Base-by-base conservation (phyloP, 2,888 invertebrate species). In the Sussaba pulchella region DNA sequence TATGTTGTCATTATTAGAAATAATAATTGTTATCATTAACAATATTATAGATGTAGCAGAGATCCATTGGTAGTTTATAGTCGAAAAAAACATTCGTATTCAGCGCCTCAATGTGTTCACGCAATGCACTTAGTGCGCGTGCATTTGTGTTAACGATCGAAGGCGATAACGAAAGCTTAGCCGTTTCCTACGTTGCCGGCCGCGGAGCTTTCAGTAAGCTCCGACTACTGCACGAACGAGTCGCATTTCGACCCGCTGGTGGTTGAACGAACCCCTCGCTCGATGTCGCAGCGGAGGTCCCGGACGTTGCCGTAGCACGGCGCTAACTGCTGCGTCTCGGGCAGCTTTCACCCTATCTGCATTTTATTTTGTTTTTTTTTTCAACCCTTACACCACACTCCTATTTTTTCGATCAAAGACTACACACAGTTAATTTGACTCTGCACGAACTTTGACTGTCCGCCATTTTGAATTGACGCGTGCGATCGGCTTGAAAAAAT, bases 221-320 rank as follows among this genome's bases (percentile, higher is more conserved):
- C 74, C 63, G 47, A 75, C 69, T 19, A 73, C 66, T 19, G 78
- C 43, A 61, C 72, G 52, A 73, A 57, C 50, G 52, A 69, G 67
- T 74, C 36, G 69, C 82, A 81, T 82, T 82, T 85, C 85, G 82
- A 87, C 86, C 87, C 86, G 84, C 86, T 84, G 87, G 87, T 75
- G 76, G 77, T 3, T 71, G 72, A 45, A 50, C 14, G 83, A 87
- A 86, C 54, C 4, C 82, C 67, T 45, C 57, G 39, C 5, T 19
- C 6, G 78, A 78, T 86, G 87, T 85, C 85, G 85, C 83, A 83
- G 70, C 82, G 84, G n/a, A n/a, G 71, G 71, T 89, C 84, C 83
- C 26, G 36, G 67, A 71, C 82, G 84, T 86, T 86, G 67, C 86
- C 90, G 89, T 78, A 57, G 47, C 85, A 77, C 72, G 90, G 89